A percentile compares a stretch with the other conserved stretches of the same genome.
Conservation (phyloP, 2,797 vertebrate genomes). For the Tarsius wallacei region DNA sequence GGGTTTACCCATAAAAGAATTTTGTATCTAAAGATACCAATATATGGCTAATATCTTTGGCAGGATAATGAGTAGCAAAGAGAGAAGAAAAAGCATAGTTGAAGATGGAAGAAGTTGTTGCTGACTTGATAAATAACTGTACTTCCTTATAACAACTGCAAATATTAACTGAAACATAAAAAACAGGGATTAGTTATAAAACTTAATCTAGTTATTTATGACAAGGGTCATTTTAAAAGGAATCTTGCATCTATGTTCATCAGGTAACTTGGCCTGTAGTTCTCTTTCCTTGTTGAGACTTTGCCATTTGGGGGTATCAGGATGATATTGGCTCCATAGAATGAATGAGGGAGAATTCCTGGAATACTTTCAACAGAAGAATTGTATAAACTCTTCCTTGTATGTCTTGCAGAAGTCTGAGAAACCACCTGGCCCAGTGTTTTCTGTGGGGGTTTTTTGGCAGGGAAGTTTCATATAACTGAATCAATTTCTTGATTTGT, state of each 20-base stretch:
- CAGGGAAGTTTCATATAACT: too few species aligned
- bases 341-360: too few species aligned
- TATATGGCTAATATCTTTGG: neutral
- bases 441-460: too few species aligned
- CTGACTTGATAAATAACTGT: neutral
- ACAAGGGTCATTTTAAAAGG: neutral
- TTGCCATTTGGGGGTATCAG: too few species aligned
- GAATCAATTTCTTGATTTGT: too few species aligned
- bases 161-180: neutral
- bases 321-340: too few species aligned
- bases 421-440: too few species aligned
- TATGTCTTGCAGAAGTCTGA: too few species aligned
- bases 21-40: neutral
- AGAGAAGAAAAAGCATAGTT: neutral
- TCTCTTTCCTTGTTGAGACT: too few species aligned
- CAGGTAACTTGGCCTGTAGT: too few species aligned
- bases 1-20: neutral
- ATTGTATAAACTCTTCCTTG: too few species aligned
- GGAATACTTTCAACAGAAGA: too few species aligned
- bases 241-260: neutral
- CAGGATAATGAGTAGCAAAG: neutral
- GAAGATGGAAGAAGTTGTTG: fast-evolving
- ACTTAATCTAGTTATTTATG: neutral
- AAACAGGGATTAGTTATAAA: neutral
- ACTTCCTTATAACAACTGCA: neutral